These are phyloP conservation scores for Drosophila simulans DNA, from an alignment of 1,140 invertebrate species.

Conservation along the genomic window DNA sequence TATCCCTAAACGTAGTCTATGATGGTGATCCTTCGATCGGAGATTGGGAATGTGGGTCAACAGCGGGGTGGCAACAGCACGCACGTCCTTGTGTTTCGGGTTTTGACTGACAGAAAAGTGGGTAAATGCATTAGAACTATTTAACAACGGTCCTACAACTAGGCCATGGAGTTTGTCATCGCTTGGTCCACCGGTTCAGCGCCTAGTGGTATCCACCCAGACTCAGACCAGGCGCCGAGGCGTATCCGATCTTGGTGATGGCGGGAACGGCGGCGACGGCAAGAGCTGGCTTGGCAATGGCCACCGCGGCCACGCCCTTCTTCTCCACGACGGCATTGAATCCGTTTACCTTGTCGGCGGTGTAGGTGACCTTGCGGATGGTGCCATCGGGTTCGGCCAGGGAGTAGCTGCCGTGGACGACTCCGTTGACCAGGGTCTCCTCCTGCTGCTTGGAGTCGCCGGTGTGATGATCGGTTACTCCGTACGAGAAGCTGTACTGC, in stretches of 20 bases:
- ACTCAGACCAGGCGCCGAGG: conserved; percentile 47
- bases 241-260: conserved; percentile 73
- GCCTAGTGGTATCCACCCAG: conserved; percentile 60
- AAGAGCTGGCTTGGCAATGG: conserved; percentile 80
- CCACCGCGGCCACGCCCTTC: conserved; percentile 84
- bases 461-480: conserved; percentile 89
- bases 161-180: conserved; percentile 22
- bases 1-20: conserved; percentile 49
- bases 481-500: conserved; percentile 90
- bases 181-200: background rate
- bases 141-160: conserved; percentile 61
- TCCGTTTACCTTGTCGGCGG: conserved; percentile 86
- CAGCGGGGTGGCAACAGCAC: conserved; percentile 50
- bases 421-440: conserved; percentile 87
- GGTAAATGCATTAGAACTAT: conserved; percentile 60
- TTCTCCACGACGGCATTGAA: conserved; percentile 88
- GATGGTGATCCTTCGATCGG: conserved; percentile 12
- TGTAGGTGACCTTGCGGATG: conserved; percentile 87
- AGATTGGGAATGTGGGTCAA: conserved; percentile 15
- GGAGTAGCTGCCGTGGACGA: conserved; percentile 88
- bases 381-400: conserved; percentile 88
- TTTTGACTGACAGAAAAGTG: conserved; percentile 10
- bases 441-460: conserved; percentile 89
- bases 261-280: conserved; percentile 78
- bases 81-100: conserved; percentile 57